Evolutionary conservation across 2,797 vertebrate species (phyloP).

Genomic region (Aeoliscus strigatus): DNA sequence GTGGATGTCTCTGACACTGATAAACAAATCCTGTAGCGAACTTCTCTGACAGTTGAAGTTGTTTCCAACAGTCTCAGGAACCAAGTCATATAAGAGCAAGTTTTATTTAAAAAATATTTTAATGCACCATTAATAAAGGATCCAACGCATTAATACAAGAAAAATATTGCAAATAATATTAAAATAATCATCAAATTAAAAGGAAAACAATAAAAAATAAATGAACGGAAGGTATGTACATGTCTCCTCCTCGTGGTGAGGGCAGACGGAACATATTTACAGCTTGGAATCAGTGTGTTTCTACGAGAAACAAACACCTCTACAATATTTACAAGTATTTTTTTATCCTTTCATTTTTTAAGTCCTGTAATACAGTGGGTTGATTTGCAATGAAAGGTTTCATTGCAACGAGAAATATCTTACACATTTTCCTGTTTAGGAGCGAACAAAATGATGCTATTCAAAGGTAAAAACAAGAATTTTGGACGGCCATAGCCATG

Average conservation of each 20-base stretch:
- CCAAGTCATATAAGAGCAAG: constrained; percentile 9
- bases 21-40: too few relatives aligned
- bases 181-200: constrained; percentile 80
- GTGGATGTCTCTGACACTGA: too few relatives aligned
- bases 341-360: constrained; percentile 56
- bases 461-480: constrained; percentile 37
- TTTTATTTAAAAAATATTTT: constrained; percentile 86
- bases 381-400: constrained; percentile 68
- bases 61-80: neutral
- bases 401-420: constrained; percentile 61
- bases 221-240: constrained; percentile 82
- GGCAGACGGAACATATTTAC: constrained; percentile 81
- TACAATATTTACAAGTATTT: constrained; percentile 81
- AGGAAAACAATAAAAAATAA: constrained; percentile 75
- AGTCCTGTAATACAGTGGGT: constrained; percentile 59
- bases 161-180: constrained; percentile 87
- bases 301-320: constrained; percentile 85
- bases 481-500: constrained; percentile 50
- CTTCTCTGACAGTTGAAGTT: too few relatives aligned
- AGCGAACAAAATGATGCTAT: constrained; percentile 39
- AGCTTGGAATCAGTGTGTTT: constrained; percentile 80
- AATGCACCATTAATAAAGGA: constrained; percentile 88
- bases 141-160: constrained; percentile 87
- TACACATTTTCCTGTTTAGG: constrained; percentile 55
- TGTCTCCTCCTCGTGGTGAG: constrained; percentile 69